Conservation (phyloP, 2,113 vertebrate species). For the Cryptomyrus ogoouensis region DNA sequence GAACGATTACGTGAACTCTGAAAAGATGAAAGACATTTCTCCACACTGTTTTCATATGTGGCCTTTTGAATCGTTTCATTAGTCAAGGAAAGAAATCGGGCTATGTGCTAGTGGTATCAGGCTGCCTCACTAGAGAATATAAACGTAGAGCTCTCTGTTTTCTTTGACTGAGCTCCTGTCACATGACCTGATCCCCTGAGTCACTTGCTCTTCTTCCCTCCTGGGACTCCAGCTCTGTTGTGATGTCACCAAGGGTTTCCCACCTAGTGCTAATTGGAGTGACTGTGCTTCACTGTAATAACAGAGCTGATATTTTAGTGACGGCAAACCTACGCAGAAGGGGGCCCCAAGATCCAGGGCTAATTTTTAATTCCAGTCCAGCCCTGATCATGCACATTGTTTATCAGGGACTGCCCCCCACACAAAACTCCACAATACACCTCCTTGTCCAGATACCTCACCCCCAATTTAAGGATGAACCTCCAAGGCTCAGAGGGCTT, state of each 20-base stretch:
- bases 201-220: not conserved
- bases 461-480: not conserved
- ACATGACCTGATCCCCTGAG: not conserved
- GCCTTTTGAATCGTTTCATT: not conserved
- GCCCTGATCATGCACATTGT: not conserved
- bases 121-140: not conserved
- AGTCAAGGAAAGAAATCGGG: not conserved
- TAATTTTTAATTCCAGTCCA: not conserved
- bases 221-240: not conserved
- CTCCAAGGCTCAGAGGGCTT: not conserved
- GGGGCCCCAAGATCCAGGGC: not conserved
- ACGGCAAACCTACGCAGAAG: not conserved
- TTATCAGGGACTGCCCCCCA: not conserved
- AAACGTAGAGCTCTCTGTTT: not conserved
- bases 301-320: too few relatives aligned
- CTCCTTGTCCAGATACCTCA: not conserved
- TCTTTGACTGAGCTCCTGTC: not conserved
- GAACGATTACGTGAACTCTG: not conserved
- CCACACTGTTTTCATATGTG: not conserved
- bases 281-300: not conserved
- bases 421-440: not conserved
- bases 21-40: not conserved
- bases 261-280: too few relatives aligned
- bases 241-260: not conserved
- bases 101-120: not conserved